Evolutionary conservation across 2,888 invertebrate genomes (phyloP).

Genomic region (Perithous albicinctus): DNA sequence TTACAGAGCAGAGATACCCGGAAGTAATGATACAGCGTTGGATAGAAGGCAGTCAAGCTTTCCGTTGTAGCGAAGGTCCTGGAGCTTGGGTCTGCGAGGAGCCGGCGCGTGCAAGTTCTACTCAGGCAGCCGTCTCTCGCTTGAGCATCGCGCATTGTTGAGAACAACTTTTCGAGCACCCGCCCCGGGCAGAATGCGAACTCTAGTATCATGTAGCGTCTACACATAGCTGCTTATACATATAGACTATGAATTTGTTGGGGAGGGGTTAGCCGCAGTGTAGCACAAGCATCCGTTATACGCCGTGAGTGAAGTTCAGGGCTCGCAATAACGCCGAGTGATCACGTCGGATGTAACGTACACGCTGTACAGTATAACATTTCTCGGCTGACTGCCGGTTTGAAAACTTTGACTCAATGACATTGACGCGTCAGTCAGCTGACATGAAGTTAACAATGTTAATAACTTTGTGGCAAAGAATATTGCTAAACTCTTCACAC

Average conservation of each 20-base stretch:
- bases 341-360: conserved; percentile 59
- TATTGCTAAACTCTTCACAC: conserved; percentile 18
- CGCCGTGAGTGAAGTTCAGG: conserved; percentile 64
- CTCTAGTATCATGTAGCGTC: conserved; percentile 46
- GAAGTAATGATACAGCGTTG: conserved; percentile 7
- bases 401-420: conserved; percentile 59
- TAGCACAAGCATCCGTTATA: conserved; percentile 61
- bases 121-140: conserved; percentile 39
- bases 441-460: conserved; percentile 50
- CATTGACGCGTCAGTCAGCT: conserved; percentile 38
- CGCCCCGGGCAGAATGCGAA: conserved; percentile 62
- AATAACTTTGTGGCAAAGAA: conserved; percentile 36
- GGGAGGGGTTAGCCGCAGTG: conserved; percentile 35
- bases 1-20: conserved; percentile 13
- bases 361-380: conserved; percentile 3
- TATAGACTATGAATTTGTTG: conserved; percentile 53
- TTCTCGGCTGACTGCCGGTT: conserved; percentile 23
- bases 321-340: conserved; percentile 64
- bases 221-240: conserved; percentile 7
- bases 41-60: conserved; percentile 37
- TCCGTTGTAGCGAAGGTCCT: conserved; percentile 19
- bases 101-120: conserved; percentile 53
- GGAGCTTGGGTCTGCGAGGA: conserved; percentile 21
- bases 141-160: conserved; percentile 62
- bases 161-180: conserved; percentile 65